These are phyloP conservation scores for Octopus sinensis DNA, from an alignment of 1,140 invertebrate genomes.

Conservation along the genomic window DNA sequence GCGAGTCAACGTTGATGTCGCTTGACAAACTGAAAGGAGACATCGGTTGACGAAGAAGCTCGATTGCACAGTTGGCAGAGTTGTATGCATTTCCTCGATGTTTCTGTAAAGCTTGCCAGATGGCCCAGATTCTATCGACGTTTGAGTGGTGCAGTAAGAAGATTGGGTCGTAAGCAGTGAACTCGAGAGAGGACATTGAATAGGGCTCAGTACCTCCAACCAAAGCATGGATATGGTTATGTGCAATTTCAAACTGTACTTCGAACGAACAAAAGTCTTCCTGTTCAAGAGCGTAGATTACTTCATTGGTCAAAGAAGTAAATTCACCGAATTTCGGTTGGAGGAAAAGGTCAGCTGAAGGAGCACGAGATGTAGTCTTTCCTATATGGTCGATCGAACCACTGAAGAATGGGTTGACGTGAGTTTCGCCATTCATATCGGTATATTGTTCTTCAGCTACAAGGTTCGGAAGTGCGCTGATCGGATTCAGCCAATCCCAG, in stretches of 20 bases:
- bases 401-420: conserved; percentile 12
- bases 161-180: conserved; percentile 27
- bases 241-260: conserved; percentile 32
- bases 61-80: conserved; percentile 29
- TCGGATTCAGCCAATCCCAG: conserved; percentile 15
- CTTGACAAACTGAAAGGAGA: conserved; percentile 13
- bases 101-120: conserved; percentile 34
- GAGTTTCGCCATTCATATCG: background rate
- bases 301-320: conserved; percentile 21
- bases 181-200: conserved; percentile 32
- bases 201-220: conserved; percentile 26
- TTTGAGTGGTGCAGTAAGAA: conserved; percentile 29
- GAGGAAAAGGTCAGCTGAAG: background rate
- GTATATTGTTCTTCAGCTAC: conserved; percentile 3
- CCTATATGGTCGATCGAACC: conserved; percentile 11
- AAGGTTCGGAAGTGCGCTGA: background rate
- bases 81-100: conserved; percentile 28
- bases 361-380: background rate
- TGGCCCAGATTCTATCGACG: conserved; percentile 34
- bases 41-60: conserved; percentile 20
- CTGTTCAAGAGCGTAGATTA: conserved; percentile 31
- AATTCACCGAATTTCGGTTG: conserved; percentile 21
- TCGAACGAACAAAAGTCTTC: conserved; percentile 29
- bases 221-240: conserved; percentile 31
- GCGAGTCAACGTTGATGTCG: conserved; percentile 8